A percentile compares a stretch with the other conserved stretches of the same genome.
Conservation (phyloP, 2,888 invertebrate genomes). For the Notodonta dromedarius region DNA sequence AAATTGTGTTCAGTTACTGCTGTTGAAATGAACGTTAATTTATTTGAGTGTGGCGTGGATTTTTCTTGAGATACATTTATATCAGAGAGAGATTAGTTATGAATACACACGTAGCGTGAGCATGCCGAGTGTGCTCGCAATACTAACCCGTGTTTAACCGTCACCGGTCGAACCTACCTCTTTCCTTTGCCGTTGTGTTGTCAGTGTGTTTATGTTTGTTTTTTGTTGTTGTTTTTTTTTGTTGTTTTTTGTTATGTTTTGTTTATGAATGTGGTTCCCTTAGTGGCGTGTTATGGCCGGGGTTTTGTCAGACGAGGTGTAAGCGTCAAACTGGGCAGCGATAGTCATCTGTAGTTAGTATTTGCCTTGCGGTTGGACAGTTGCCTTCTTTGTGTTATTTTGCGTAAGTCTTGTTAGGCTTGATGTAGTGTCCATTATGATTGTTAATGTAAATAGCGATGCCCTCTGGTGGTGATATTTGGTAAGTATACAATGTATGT, state of each 20-base stretch:
- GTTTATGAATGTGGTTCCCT: conserved; percentile 73
- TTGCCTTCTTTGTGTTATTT: conserved; percentile 76
- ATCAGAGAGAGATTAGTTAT: conserved; percentile 29
- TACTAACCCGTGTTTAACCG: conserved; percentile 65
- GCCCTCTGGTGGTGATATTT: conserved; percentile 44
- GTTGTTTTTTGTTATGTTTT: conserved; percentile 46
- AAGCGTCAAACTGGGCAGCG: conserved; percentile 72
- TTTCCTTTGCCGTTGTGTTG: conserved; percentile 79
- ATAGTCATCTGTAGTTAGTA: conserved; percentile 64
- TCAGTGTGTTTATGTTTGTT: conserved; percentile 64
- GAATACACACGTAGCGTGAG: conserved; percentile 60
- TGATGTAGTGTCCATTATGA: conserved; percentile 74
- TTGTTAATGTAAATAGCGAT: conserved; percentile 66
- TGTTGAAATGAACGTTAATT: conserved; percentile 62
- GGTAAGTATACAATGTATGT: conserved; percentile 70
- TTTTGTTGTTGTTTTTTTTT: conserved; percentile 52
- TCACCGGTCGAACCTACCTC: conserved; percentile 61
- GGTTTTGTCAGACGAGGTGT: conserved; percentile 68
- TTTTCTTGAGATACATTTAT: conserved; percentile 60
- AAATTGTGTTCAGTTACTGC: conserved; percentile 76
- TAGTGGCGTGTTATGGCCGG: conserved; percentile 63
- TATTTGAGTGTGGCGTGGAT: conserved; percentile 83
- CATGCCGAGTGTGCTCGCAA: conserved; percentile 72
- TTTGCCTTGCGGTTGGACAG: conserved; percentile 68
- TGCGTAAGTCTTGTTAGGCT: conserved; percentile 78